Base-by-base conservation (phyloP, 2,888 invertebrate genomes). In the Drosophila fungiperda region DNA sequence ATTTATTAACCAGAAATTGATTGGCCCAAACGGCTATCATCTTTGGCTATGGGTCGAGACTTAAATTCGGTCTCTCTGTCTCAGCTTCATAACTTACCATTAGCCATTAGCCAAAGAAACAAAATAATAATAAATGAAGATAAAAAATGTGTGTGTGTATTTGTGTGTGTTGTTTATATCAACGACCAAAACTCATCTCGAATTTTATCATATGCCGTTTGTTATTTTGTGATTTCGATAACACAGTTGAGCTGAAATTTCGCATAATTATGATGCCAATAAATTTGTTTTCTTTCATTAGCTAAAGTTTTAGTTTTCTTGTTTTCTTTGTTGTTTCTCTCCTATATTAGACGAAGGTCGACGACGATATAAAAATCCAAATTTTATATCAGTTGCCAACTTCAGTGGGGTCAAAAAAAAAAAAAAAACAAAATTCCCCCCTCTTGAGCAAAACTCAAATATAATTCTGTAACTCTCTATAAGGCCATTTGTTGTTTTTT, bases 1-100 rank as follows among this genome's bases (percentile, higher is more conserved):
- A 90, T 87, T 90, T 87, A 87, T 90, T 87, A 90, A 86, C 90
- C 87, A 90, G 87, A 87, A 87, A 90, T 83, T 88, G 86, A 87
- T 86, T 87, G 90, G 89, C 77, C 72, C 82, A 82, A 87, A 85
- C 89, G 78, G 78, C 87, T 84, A 85, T 73, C 87, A 87, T 77
- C 86, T 85, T 58, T 85, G 77, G 82, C 76, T 74, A 54, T 66
- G 60, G 60, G 54, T 61, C 61, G 60, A 38, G 60, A 38, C 50
- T 42, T 57, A 32, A 57, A 50, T 35, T 65, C 42, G 45, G 60
- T 55, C 53, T 68, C 68, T 50, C 38, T 40, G 59, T 52, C 52
- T 52, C 66, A 65, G 82, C 87, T 84, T 82, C 86, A 87, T 87
- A 87, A 89, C 76, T 87, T 75, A 89, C 89, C 80, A 87, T 89